Percentiles rank a stretch among this genome's conserved stretches.
phyloP scores from a whole-genome alignment of 2,113 vertebrate species.

The Gallinago undulata region DNA sequence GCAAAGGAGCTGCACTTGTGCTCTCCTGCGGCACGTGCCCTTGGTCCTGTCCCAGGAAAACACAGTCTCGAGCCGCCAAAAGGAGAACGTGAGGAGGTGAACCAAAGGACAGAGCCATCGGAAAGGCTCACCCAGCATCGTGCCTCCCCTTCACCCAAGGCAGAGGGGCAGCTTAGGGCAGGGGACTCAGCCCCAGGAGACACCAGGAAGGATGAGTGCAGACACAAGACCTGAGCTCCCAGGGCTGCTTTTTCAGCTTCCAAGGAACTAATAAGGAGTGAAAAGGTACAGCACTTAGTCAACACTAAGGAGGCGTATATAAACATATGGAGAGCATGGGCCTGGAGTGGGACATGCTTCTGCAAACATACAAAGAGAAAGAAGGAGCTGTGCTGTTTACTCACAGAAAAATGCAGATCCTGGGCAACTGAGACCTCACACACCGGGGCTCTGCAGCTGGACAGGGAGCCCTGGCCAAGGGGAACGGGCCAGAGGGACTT shows the following conservation, averaged over 20 bases:
- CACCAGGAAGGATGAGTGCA: not conserved
- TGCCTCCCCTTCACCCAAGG: not conserved
- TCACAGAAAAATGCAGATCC: not conserved
- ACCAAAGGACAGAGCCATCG: not conserved
- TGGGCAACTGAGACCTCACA: not conserved
- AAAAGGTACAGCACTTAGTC: not conserved
- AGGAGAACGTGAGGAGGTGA: not conserved
- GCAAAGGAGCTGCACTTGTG: not conserved
- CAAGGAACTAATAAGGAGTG: not conserved
- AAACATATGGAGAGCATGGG: not conserved
- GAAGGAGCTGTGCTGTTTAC: not conserved
- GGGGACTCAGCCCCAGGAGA: not conserved
- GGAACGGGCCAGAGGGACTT: accelerated
- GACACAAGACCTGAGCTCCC: not conserved
- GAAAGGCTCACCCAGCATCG: not conserved
- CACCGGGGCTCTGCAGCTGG: not conserved
- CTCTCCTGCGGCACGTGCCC: not conserved
- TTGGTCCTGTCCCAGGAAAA: not conserved
- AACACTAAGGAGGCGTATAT: not conserved
- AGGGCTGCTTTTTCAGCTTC: not conserved
- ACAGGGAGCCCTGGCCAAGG: accelerated
- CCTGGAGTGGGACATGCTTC: not conserved
- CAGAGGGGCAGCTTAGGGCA: not conserved
- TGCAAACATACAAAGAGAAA: not conserved
- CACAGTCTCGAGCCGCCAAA: accelerated